Evolutionary conservation across 2,888 invertebrate genomes (phyloP).

Genomic region (Quadriops clusia): DNA sequence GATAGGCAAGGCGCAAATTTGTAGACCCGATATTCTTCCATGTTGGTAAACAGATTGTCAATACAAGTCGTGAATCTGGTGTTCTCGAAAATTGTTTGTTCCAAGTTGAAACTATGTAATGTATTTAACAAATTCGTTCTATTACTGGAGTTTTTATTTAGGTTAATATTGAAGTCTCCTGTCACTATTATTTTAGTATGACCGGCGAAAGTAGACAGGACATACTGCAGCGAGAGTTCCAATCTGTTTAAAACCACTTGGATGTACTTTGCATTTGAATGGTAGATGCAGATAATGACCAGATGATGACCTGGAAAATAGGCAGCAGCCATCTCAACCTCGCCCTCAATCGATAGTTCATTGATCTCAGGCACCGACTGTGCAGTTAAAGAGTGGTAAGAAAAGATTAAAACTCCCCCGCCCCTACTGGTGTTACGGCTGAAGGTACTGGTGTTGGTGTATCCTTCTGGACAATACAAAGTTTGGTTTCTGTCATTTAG

Average conservation of each 20-base stretch:
- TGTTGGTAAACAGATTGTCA: no score
- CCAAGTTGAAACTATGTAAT: not conserved
- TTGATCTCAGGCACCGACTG: not conserved
- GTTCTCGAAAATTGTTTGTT: not conserved
- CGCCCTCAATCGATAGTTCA: conserved; percentile 1
- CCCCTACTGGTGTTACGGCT: not conserved
- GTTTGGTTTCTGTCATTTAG: not conserved
- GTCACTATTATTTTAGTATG: not conserved
- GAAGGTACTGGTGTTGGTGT: not conserved
- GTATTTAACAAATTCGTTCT: not conserved
- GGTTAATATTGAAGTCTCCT: conserved; percentile 1
- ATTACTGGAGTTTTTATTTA: not conserved
- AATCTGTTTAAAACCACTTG: not conserved
- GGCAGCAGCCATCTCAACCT: not conserved
- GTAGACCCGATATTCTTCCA: no score
- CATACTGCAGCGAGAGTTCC: not conserved
- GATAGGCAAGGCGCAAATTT: no score
- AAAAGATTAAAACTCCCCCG: conserved; percentile 1
- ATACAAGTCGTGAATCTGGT: conserved; percentile 3
- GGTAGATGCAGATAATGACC: conserved; percentile 1
- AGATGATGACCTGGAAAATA: not conserved
- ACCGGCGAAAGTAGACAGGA: not conserved
- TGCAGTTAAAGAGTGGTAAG: not conserved
- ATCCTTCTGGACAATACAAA: not conserved
- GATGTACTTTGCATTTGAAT: not conserved